Conservation (phyloP, 1,140 invertebrate species). For the Stenopsyche tienmushanensis region DNA sequence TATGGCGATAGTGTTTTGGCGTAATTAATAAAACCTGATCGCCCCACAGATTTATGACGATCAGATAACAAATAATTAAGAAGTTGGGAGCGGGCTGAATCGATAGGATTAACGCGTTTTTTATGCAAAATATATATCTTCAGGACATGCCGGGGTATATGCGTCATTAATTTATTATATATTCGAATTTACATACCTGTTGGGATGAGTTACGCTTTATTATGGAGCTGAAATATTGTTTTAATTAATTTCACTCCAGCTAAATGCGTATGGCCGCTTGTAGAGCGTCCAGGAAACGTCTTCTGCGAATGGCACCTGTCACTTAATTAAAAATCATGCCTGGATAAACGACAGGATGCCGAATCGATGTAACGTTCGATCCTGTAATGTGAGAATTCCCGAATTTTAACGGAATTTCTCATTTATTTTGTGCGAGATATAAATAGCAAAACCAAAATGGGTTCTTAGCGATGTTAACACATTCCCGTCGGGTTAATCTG, state of each 20-base stretch:
- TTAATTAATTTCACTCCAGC: constrained; percentile 1
- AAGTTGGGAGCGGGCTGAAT: constrained; percentile 25
- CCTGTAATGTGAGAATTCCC: too few species aligned
- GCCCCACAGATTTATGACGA: constrained; percentile 23
- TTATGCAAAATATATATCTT: constrained; percentile 24
- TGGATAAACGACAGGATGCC: too few species aligned
- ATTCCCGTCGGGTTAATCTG: too few species aligned
- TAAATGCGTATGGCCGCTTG: background rate
- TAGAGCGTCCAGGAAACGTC: too few species aligned
- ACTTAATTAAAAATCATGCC: too few species aligned
- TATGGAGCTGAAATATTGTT: background rate
- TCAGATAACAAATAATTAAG: constrained; percentile 33
- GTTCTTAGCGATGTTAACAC: too few species aligned
- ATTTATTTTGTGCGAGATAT: too few species aligned
- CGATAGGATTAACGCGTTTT: constrained; percentile 31
- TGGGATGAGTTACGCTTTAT: background rate
- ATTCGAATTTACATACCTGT: constrained; percentile 21
- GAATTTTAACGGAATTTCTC: too few species aligned
- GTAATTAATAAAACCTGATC: constrained; percentile 24
- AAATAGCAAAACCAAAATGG: too few species aligned
- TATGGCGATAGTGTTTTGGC: background rate
- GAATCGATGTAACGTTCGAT: too few species aligned
- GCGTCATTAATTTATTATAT: constrained; percentile 25
- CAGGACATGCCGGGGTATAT: constrained; percentile 5
- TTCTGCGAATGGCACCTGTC: too few species aligned